Conservation (phyloP, 1,140 invertebrate genomes). For the Drosophila persimilis region DNA sequence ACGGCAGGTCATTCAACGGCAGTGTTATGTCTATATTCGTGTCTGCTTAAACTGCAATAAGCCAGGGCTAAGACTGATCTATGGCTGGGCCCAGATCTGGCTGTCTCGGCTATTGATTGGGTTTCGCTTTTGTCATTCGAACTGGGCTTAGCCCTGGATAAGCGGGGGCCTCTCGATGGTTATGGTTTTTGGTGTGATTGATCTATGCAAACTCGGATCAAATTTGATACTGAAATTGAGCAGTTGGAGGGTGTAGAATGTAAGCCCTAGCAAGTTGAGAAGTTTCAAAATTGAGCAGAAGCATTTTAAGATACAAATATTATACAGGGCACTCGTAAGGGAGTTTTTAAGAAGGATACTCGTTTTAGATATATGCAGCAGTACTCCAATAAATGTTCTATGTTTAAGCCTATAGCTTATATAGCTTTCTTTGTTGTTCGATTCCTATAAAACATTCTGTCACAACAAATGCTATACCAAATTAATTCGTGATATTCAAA, state of each 20-base stretch:
- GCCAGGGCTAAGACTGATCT: conserved; percentile 71
- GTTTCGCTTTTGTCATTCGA: conserved; percentile 31
- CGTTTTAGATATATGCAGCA: no score
- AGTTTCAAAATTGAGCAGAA: no score
- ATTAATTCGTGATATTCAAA: no score
- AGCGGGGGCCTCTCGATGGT: conserved; percentile 24
- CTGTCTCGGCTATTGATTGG: conserved; percentile 29
- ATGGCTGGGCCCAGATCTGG: conserved; percentile 47
- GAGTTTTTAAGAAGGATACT: no score
- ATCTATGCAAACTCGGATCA: neutral
- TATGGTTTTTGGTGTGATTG: neutral
- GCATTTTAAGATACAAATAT: no score
- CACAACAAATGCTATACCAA: no score
- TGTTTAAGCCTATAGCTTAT: no score
- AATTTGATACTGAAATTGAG: conserved; percentile 2
- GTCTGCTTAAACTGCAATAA: conserved; percentile 75
- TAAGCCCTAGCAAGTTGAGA: no score
- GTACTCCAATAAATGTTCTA: no score
- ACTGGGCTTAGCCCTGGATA: conserved; percentile 31
- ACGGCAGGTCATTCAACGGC: conserved; percentile 65
- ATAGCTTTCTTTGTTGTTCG: no score
- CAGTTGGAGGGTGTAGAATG: neutral
- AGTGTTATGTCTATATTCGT: conserved; percentile 77
- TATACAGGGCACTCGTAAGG: no score
- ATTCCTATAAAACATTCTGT: no score